Evolutionary conservation across 2,888 invertebrate species (phyloP), one percentile per base, ranked within the genome.

Genomic region (Dioctria rufipes): DNA sequence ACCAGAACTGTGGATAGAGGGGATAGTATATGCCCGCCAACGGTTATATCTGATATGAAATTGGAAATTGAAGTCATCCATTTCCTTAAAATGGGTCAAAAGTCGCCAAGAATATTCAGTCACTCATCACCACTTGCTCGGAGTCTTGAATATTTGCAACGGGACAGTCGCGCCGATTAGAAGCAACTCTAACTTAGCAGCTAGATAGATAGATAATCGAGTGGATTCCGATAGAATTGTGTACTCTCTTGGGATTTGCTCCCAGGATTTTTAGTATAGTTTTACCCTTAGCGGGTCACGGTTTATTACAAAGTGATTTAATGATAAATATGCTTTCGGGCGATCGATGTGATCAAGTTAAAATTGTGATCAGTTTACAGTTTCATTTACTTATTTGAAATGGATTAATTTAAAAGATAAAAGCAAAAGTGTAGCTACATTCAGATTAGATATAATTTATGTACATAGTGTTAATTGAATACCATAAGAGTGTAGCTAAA

Each of bases 41-140:
- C 37, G 63, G 13, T 40, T 25, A 11, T 63, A 37, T 25, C 25
- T 42, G 66, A 13, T 43, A 63, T 46, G 63, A 63, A 61, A 77
- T 77, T 63, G 63, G 77, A 77, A 77, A 77, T 77, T 63, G 49
- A 77, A 77, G 63, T 60, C 63, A 63, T 77, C 46, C 86, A 86
- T 86, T 88, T 86, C 85, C 85, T 85, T 85, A 85, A 88, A 88
- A 88, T 89, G 86, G 88, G 88, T 88, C 88, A 89, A 88, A 88
- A 89, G 89, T 87, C 87, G 49, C 51, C n/a, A 63, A 49, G 37
- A 77, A 43, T n/a, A 43, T 77, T 77, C 77, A 77, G 77, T 85
- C 81, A 84, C 83, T 83, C 83, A 83, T 84, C 83, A 82, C 80
- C 82, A 83, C 65, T 80, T 82, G 71, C 83, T 83, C 84, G 81